phyloP scores from a whole-genome alignment of 2,888 invertebrate species.

The Encarsia formosa region DNA sequence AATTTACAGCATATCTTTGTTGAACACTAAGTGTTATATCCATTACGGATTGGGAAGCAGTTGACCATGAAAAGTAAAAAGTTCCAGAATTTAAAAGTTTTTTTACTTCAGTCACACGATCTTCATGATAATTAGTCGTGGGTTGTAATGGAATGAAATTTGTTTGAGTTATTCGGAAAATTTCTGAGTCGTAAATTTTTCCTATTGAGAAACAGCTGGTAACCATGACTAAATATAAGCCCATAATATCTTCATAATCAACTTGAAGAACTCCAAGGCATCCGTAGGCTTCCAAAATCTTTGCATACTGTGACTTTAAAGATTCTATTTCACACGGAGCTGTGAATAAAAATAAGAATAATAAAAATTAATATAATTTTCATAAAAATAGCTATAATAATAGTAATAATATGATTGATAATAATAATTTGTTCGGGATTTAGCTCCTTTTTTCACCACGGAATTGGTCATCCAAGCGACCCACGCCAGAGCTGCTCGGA shows the following conservation, averaged over 20 bases:
- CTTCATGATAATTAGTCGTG: constrained; percentile 59
- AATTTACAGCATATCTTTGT: constrained; percentile 72
- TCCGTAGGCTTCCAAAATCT: constrained; percentile 92
- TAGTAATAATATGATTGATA: no score
- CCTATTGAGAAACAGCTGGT: constrained; percentile 96
- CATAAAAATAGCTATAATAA: no score
- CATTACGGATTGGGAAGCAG: constrained; percentile 57
- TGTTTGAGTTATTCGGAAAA: constrained; percentile 91
- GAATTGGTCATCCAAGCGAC: no score
- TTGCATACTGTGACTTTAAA: constrained; percentile 82
- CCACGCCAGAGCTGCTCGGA: no score
- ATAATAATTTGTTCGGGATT: no score
- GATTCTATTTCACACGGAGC: constrained; percentile 85
- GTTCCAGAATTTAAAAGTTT: constrained; percentile 96
- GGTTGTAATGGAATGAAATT: constrained; percentile 84
- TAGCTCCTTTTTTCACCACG: no score
- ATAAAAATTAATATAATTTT: no score
- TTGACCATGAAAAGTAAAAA: constrained; percentile 91
- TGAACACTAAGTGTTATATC: constrained; percentile 95
- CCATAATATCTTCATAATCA: constrained; percentile 77
- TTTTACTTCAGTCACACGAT: constrained; percentile 62
- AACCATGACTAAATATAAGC: constrained; percentile 86
- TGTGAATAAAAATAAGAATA: no score
- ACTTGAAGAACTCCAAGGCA: constrained; percentile 90
- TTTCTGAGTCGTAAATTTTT: constrained; percentile 90